These are phyloP conservation scores for Melitaea cinxia DNA, from an alignment of 1,140 invertebrate genomes.

Conservation along the genomic window DNA sequence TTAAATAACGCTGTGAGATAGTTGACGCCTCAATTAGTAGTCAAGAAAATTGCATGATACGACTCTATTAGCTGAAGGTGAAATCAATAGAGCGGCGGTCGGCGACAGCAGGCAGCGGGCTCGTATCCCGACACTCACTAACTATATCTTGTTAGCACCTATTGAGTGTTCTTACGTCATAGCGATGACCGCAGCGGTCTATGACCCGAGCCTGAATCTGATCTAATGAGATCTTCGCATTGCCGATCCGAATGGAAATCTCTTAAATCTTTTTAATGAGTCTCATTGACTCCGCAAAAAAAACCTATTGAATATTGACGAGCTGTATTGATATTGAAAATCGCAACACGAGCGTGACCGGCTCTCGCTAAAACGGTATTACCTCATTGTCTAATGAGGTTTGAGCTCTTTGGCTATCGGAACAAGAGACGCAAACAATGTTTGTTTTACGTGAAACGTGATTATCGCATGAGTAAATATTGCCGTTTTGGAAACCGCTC, in stretches of 20 bases:
- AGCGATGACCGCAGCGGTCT: slow-evolving; percentile 45
- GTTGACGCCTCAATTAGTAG: slow-evolving; percentile 43
- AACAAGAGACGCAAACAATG: slow-evolving; percentile 11
- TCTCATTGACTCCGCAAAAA: slow-evolving; percentile 45
- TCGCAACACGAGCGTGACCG: slow-evolving; percentile 54
- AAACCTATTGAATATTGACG: slow-evolving; percentile 53
- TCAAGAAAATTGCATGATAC: slow-evolving; percentile 49
- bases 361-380: slow-evolving; percentile 48
- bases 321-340: slow-evolving; percentile 60
- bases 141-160: slow-evolving; percentile 67
- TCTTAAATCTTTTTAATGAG: slow-evolving; percentile 57
- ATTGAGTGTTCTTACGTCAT: slow-evolving; percentile 62
- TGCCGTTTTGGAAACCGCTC: neutral
- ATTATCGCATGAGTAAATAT: slow-evolving; percentile 25
- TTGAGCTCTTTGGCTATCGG: slow-evolving; percentile 19
- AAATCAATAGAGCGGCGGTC: slow-evolving; percentile 52
- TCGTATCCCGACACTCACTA: slow-evolving; percentile 39
- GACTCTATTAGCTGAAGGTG: slow-evolving; percentile 54
- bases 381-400: slow-evolving; percentile 40
- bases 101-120: slow-evolving; percentile 32
- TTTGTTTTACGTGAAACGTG: slow-evolving; percentile 26
- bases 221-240: slow-evolving; percentile 60
- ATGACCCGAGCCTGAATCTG: slow-evolving; percentile 40
- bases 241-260: slow-evolving; percentile 52
- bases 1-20: slow-evolving; percentile 30